Evolutionary conservation across 2,797 vertebrate species (phyloP), one percentile per base, ranked within the genome.

Genomic region (Scolopax rusticola): DNA sequence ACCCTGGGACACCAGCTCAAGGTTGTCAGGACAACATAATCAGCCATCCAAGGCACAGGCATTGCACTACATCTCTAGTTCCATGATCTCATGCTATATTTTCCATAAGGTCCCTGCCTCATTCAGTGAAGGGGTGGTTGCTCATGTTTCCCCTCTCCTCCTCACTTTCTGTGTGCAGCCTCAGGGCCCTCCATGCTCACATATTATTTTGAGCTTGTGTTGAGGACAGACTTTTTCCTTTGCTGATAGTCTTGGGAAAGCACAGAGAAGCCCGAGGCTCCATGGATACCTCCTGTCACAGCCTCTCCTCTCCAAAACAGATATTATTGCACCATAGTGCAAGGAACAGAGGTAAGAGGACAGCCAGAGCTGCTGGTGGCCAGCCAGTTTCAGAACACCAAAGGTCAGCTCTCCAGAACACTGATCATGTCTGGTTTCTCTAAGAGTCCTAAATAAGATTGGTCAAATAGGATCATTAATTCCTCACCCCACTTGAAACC

Each of bases 61-160:
- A 2, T 90, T 79, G 59, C 1, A 0, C 84, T 78, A 47, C 87
- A 90, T 76, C 87, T 93, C 91, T 65, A 45, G 82, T 95, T 96
- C 92, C 92, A 95, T 96, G 95, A 96, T 11, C 95, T 96, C 96
- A 96, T 95, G 69, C 87, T 94, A 54, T 84, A 25, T 63, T 93
- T 96, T 92, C 96, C 96, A 86, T 75, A 87, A 50, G 0, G 40
- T 69, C 71, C 41, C 79, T 78, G 81, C 89, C 79, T 96, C 7
- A 0, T 15, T 75, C 84, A 90, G 75, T 57, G 51, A 73, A 51
- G 0, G 24, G 32, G 43, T 78, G 65, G 76, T 27, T 92, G 94
- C 75, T 95, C 84, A 78, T 78, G 19, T 94, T 96, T 94, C 78
- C 88, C 73, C 73, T 81, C 80, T 91, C 75, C 82, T 94, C 48